phyloP scores from a whole-genome alignment of 2,888 invertebrate genomes.

The Leucophora obtusa region DNA sequence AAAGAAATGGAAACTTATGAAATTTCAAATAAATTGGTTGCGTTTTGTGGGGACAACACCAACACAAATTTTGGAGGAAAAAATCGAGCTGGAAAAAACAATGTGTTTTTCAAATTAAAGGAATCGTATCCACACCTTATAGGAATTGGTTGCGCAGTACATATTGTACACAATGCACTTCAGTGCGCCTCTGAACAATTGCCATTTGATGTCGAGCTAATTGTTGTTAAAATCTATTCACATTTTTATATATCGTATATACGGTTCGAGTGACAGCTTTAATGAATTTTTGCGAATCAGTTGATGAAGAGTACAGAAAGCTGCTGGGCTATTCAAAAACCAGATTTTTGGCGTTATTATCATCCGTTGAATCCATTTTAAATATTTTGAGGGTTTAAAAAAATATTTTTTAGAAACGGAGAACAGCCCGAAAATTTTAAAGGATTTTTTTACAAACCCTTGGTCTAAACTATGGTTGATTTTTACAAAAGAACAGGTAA shows the following conservation, averaged over 20 bases:
- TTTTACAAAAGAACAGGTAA: neutral
- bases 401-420: neutral
- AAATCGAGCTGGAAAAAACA: constrained; percentile 22
- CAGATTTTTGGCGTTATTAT: constrained; percentile 45
- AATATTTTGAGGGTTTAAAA: constrained; percentile 12
- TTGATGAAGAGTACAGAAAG: constrained; percentile 47
- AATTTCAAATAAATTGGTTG: neutral
- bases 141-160: constrained; percentile 54
- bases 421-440: neutral
- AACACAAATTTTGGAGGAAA: neutral
- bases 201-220: constrained; percentile 46
- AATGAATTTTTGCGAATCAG: constrained; percentile 44
- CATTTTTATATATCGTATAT: constrained; percentile 52
- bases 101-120: constrained; percentile 42
- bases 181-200: constrained; percentile 47
- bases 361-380: constrained; percentile 48
- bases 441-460: neutral
- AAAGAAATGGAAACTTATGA: neutral
- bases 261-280: constrained; percentile 51
- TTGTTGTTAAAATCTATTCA: constrained; percentile 59
- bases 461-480: neutral
- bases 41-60: neutral
- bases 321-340: constrained; percentile 56
- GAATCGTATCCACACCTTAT: constrained; percentile 38
- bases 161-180: constrained; percentile 54